A percentile compares a stretch with the other conserved stretches of the same genome.
phyloP scores from a whole-genome alignment of 2,113 vertebrate species.

The Noturus placidus region DNA sequence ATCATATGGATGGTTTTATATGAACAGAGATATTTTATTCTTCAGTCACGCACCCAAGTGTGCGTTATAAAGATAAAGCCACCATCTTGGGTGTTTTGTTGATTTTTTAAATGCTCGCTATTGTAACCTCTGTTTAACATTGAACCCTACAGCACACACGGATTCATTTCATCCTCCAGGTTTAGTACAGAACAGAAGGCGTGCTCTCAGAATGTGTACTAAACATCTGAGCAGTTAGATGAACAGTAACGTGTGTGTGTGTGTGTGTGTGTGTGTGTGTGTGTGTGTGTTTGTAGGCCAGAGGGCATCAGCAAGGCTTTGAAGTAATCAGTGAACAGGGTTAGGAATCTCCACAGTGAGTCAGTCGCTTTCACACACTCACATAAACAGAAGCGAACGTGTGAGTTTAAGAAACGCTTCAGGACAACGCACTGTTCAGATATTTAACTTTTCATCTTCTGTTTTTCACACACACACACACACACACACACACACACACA shows the following conservation, averaged over 20 bases:
- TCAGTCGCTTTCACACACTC: neutral
- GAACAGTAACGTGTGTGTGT: neutral
- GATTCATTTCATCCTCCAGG: neutral
- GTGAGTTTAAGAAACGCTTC: neutral
- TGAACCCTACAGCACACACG: neutral
- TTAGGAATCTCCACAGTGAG: slow-evolving; percentile 12
- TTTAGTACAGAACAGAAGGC: neutral
- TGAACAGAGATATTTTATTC: neutral
- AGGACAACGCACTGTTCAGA: neutral
- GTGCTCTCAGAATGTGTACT: neutral
- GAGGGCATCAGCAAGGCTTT: neutral
- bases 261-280: neutral
- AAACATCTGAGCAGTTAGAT: neutral
- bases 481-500: too few relatives aligned
- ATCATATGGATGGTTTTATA: neutral
- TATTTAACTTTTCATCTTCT: neutral
- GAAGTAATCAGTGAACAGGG: neutral
- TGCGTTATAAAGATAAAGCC: neutral
- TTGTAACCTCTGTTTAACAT: neutral
- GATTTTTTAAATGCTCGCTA: neutral
- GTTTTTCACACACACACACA: neutral
- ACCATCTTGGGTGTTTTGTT: neutral
- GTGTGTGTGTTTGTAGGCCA: slow-evolving; percentile 1
- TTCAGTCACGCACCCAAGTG: neutral
- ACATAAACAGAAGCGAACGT: neutral